Conservation (phyloP, 2,888 invertebrate species). For the Cyaniris semiargus region DNA sequence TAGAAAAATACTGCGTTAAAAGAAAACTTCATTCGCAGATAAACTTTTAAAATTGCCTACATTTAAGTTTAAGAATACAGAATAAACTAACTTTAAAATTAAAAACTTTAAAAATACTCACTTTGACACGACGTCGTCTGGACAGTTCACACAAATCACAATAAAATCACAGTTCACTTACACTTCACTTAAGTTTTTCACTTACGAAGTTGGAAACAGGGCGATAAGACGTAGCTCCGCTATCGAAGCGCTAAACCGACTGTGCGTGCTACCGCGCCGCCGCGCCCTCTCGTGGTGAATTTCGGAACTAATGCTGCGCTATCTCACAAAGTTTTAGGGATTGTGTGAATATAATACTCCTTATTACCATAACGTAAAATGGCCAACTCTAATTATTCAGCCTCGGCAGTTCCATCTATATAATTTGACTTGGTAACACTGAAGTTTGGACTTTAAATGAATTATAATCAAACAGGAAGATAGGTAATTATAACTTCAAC, state of each 20-base stretch:
- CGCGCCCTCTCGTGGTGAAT: conserved; percentile 46
- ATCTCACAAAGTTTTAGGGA: conserved; percentile 8
- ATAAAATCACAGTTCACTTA: neutral
- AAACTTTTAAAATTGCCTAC: neutral
- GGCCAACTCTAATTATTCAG: conserved; percentile 26
- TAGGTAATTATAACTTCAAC: conserved; percentile 31
- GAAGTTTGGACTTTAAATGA: conserved; percentile 20
- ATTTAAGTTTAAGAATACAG: neutral
- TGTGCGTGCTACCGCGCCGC: conserved; percentile 46
- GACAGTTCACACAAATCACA: neutral
- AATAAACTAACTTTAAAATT: neutral
- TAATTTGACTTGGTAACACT: conserved; percentile 19
- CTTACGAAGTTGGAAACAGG: conserved; percentile 20
- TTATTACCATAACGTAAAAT: conserved; percentile 31
- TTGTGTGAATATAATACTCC: conserved; percentile 32
- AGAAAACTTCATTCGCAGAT: neutral
- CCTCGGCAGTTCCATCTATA: conserved; percentile 16
- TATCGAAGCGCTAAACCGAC: conserved; percentile 44
- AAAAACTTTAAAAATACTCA: neutral
- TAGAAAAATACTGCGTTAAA: too few species aligned
- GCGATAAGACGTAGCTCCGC: neutral
- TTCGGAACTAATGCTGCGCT: conserved; percentile 21
- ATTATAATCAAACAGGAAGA: conserved; percentile 23
- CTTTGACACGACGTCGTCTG: neutral
- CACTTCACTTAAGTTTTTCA: conserved; percentile 24